These are phyloP conservation scores for Pygoscelis adeliae DNA, from an alignment of 2,113 vertebrate species.

Conservation along the genomic window DNA sequence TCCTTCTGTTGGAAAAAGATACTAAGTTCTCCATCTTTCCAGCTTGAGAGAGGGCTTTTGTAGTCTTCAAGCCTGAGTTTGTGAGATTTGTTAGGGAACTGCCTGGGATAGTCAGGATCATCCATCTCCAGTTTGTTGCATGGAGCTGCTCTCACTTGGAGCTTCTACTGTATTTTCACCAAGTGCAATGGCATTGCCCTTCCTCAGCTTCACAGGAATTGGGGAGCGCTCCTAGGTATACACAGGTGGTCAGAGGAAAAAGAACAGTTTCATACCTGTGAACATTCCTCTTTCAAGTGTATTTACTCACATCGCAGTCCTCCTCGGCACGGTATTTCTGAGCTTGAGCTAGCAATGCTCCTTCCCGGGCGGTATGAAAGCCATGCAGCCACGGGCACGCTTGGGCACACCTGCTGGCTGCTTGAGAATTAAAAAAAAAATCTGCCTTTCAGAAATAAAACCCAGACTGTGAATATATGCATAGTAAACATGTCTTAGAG, in stretches of 20 bases:
- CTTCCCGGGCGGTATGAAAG: rapidly evolving
- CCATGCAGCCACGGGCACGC: rapidly evolving
- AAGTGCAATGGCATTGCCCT: background rate
- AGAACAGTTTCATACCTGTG: background rate
- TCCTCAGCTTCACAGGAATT: background rate
- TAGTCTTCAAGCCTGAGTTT: background rate
- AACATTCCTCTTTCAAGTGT: background rate
- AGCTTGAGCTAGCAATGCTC: background rate
- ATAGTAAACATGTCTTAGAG: background rate
- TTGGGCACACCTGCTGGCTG: background rate
- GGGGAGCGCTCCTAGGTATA: background rate
- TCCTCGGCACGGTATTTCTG: rapidly evolving
- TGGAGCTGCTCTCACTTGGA: background rate
- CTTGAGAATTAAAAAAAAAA: background rate
- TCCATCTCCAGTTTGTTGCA: rapidly evolving
- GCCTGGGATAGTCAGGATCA: background rate
- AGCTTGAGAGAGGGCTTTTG: background rate
- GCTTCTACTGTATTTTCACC: background rate
- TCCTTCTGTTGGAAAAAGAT: background rate
- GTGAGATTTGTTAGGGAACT: background rate
- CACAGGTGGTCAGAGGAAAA: background rate
- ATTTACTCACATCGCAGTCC: background rate
- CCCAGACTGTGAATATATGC: background rate
- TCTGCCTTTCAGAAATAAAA: background rate
- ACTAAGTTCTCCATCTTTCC: background rate